Base-by-base conservation (phyloP, 2,888 invertebrate genomes). In the Embidobia sp. region DNA sequence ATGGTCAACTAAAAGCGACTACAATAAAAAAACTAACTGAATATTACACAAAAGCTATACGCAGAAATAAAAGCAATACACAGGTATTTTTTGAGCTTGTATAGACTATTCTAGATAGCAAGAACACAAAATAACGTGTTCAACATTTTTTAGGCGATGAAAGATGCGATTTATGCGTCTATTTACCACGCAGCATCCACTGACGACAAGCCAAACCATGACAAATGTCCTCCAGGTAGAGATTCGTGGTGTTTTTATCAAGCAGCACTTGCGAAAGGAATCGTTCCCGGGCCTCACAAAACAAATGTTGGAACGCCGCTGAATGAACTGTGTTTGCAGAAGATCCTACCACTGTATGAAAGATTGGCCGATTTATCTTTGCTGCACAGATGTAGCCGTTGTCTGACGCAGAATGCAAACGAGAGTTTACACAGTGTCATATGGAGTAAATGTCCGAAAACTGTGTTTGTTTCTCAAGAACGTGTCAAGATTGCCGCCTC, bases 211-310 rank as follows among this genome's bases (percentile, higher is more conserved):
- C 78, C 67, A 15, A 22, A 63, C 2, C 74, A 74, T 31, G 42
- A 40, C 19, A 40, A 46, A 11, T 74, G 74, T 26, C 63, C 67
- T 3, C 18, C 13, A 44, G 69, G 72, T 8, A 16, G 18, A 1
- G 18, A 18, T 19, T 63, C 64, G 15, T 80, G 61, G 77, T 80
- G 76, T 26, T 80, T 81, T 53, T 79, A 74, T 51, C 67, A 78
- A 27, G 22, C 57, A 48, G 57, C 72, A 8, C 3, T 61, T 19
- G 74, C 79, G n/a, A 69, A 31, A 19, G 51, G 44, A 29, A 74
- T 18, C 16, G 19, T 18, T 6, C 75, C 69, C 10, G 75, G 57
- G 5, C 19, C 13, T 46, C 67, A 75, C 19, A 44, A 42, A 15
- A 67, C 26, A 3, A 48, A 67, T 11, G 18, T 74, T 0, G 7